These are phyloP conservation scores for Leptinotarsa rubiginosa DNA, from an alignment of 2,888 invertebrate genomes.

Conservation along the genomic window DNA sequence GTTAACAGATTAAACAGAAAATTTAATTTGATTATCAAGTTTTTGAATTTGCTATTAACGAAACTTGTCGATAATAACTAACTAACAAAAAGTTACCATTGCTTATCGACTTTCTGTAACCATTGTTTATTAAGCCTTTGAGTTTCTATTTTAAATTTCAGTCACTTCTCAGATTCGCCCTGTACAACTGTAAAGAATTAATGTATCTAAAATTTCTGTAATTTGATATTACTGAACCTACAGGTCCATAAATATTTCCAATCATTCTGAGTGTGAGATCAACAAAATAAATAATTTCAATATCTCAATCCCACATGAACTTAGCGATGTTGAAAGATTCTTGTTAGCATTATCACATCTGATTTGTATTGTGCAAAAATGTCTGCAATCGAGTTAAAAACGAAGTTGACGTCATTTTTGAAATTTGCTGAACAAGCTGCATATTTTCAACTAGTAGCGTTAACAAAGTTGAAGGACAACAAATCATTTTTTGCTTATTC, in stretches of 20 bases:
- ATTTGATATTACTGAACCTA: too few relatives aligned
- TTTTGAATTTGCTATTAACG: too few relatives aligned
- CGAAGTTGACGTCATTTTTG: neutral
- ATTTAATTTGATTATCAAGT: too few relatives aligned
- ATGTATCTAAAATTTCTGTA: too few relatives aligned
- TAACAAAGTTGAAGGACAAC: constrained; percentile 24
- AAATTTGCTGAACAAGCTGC: constrained; percentile 1
- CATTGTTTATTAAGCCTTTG: too few relatives aligned
- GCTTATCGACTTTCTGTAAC: too few relatives aligned
- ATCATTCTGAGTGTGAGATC: neutral
- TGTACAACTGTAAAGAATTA: too few relatives aligned
- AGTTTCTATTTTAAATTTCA: too few relatives aligned
- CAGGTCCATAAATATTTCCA: neutral
- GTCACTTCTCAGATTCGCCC: too few relatives aligned
- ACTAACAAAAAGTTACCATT: too few relatives aligned
- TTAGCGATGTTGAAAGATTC: neutral
- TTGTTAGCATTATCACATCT: constrained; percentile 8
- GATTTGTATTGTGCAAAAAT: neutral
- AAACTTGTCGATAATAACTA: too few relatives aligned
- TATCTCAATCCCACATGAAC: constrained; percentile 1
- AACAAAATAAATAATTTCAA: constrained; percentile 8
- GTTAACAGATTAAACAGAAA: too few relatives aligned
- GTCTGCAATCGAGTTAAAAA: neutral
- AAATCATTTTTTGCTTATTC: constrained; percentile 9
- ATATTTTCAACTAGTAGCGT: constrained; percentile 4